Percentiles rank a stretch among this genome's conserved stretches.
phyloP scores from a whole-genome alignment of 1,140 invertebrate species.

The Pantala flavescens region DNA sequence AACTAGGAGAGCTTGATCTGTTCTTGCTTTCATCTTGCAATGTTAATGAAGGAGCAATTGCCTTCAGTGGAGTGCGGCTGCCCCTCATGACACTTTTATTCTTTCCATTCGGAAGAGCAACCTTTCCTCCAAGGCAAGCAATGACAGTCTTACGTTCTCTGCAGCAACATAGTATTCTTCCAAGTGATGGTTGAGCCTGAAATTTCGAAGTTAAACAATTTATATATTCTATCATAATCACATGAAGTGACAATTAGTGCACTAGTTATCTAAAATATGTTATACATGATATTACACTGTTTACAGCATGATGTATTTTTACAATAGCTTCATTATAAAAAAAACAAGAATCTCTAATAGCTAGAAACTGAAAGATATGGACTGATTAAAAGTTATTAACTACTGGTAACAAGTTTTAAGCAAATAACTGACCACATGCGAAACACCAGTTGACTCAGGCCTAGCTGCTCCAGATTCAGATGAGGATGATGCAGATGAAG shows the following conservation, averaged over 20 bases:
- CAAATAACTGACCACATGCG: slow-evolving; percentile 32
- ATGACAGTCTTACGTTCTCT: neutral
- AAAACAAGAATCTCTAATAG: too few relatives aligned
- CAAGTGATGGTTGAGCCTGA: slow-evolving; percentile 5
- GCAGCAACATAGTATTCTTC: slow-evolving; percentile 11
- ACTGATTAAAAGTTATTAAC: too few relatives aligned
- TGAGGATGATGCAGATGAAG: neutral
- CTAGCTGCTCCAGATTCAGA: slow-evolving; percentile 29
- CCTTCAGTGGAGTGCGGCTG: neutral
- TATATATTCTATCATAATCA: neutral
- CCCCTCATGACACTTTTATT: neutral
- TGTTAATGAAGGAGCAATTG: neutral
- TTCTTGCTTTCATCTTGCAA: neutral
- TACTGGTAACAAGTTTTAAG: too few relatives aligned
- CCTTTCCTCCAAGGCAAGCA: neutral
- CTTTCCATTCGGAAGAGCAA: neutral
- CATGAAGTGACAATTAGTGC: too few relatives aligned
- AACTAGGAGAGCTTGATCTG: neutral
- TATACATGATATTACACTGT: too few relatives aligned
- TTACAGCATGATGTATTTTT: too few relatives aligned
- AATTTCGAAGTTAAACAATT: neutral
- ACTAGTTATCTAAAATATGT: too few relatives aligned
- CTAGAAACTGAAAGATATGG: too few relatives aligned
- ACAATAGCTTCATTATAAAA: too few relatives aligned
- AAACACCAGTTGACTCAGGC: slow-evolving; percentile 38